Evolutionary conservation across 2,888 invertebrate genomes (phyloP).

Genomic region (Ophion ellenae): DNA sequence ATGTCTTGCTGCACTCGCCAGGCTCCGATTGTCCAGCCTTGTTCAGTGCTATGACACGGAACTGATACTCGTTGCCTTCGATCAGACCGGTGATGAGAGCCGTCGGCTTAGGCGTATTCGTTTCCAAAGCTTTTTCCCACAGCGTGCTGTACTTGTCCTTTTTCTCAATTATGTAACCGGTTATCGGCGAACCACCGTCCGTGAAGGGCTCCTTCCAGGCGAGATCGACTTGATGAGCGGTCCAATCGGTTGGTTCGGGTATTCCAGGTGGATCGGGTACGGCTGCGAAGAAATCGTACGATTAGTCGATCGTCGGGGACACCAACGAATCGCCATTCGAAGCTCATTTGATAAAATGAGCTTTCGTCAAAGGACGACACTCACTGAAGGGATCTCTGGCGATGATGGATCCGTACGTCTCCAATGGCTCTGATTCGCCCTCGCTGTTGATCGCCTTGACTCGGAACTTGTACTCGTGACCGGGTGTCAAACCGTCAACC

Average conservation of each 20-base stretch:
- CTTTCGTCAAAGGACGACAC: constrained; percentile 77
- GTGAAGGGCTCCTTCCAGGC: constrained; percentile 95
- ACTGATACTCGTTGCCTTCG: constrained; percentile 98
- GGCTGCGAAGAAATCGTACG: constrained; percentile 84
- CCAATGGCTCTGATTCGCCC: constrained; percentile 98
- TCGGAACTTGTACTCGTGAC: constrained; percentile 97
- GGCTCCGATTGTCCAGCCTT: constrained; percentile 97
- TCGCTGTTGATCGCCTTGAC: constrained; percentile 97
- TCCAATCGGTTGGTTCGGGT: constrained; percentile 97
- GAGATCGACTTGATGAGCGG: constrained; percentile 95
- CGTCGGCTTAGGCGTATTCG: constrained; percentile 89
- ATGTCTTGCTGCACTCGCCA: constrained; percentile 93
- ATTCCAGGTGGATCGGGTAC: constrained; percentile 94
- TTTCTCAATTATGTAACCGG: constrained; percentile 96
- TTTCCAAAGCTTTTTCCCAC: constrained; percentile 97
- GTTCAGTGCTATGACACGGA: constrained; percentile 97
- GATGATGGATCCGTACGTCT: constrained; percentile 94
- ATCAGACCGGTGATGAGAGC: constrained; percentile 95
- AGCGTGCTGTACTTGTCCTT: constrained; percentile 95
- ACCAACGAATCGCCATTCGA: not conserved
- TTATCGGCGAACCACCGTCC: constrained; percentile 97
- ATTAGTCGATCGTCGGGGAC: not conserved
- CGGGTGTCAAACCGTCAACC: constrained; percentile 94
- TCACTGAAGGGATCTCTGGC: constrained; percentile 98
- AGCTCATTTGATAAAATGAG: not conserved